These are phyloP conservation scores for Columba guinea DNA, from an alignment of 2,797 vertebrate genomes.

Conservation along the genomic window DNA sequence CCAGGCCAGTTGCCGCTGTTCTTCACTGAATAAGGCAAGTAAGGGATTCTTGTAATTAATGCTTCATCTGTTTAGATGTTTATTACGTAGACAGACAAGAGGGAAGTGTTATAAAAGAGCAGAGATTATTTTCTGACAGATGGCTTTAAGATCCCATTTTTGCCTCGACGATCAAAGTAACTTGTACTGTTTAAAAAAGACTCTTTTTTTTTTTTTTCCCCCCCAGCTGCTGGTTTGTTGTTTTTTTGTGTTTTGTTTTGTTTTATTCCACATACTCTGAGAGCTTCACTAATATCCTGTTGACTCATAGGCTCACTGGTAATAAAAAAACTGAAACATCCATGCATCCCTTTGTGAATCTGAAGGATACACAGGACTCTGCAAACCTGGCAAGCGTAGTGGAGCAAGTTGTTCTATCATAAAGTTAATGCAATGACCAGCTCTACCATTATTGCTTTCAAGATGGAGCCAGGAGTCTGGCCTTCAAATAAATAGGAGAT, in stretches of 20 bases:
- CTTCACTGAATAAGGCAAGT: not conserved
- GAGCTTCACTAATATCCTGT: not conserved
- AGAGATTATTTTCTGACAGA: conserved; percentile 9
- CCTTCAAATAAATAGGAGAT: not conserved
- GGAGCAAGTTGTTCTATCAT: not conserved
- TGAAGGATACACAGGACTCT: not conserved
- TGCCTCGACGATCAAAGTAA: not conserved
- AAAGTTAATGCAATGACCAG: not conserved
- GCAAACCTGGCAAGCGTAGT: not conserved
- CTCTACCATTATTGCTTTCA: not conserved
- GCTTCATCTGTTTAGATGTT: not conserved
- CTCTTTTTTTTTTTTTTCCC: not conserved
- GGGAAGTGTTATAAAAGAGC: not conserved
- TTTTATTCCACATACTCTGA: not conserved
- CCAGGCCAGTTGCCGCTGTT: not conserved
- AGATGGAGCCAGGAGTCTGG: not conserved
- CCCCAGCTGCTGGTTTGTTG: not conserved
- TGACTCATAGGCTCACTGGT: not conserved
- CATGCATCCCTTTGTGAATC: not conserved
- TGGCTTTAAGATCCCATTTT: not conserved
- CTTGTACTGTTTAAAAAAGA: not conserved
- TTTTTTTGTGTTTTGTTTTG: not conserved
- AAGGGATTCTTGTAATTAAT: conserved; percentile 4
- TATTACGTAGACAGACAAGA: not conserved
- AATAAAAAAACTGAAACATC: not conserved